Evolutionary conservation across 2,113 vertebrate species (phyloP), one percentile per base, ranked within the genome.

Genomic region (Lichenostomus cassidix): DNA sequence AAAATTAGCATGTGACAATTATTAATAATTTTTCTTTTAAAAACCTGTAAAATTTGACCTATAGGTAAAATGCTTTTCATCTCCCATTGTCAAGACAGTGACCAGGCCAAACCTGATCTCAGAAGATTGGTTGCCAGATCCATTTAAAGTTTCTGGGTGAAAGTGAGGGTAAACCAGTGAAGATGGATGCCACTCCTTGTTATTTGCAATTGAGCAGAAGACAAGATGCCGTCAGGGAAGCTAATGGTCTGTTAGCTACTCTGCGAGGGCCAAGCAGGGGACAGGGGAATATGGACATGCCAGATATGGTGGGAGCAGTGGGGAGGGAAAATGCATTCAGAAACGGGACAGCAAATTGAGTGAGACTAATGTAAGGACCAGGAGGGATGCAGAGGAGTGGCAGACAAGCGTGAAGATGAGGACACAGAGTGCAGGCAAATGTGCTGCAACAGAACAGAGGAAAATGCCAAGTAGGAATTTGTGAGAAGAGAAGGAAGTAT

Each of bases 281-380:
- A 90, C 71, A 92, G 69, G 58, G 87, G 60, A 92, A 81, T 68
- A 86, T 67, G 93, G 91, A 85, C 84, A 69, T 69, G 46, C 50
- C 78, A 83, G 81, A 92, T 62, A 76, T 0, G 3, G 52, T 52
- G 39, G 70, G 24, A 95, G 37, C 75, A 81, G 64, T 15, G 0
- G 68, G 79, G 39, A 92, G 63, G 88, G 76, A 63, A 84, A 89
- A 86, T 53, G 44, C 19, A 0, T 78, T 85, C 1, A 0, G 83
- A 86, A 90, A 92, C 13, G 0, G 85, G 85, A 92, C 49, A 87
- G 73, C 55, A 97, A 96, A 97, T 95, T 96, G 94, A 86, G 90
- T 95, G 92, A 94, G 87, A 95, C 90, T 95, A 95, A 95, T 97
- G 75, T 52, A 83, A n/a, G 41, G 87, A 88, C 64, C 82, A 91